Conservation (phyloP, 2,888 invertebrate species). For the Drosophila mimetica region DNA sequence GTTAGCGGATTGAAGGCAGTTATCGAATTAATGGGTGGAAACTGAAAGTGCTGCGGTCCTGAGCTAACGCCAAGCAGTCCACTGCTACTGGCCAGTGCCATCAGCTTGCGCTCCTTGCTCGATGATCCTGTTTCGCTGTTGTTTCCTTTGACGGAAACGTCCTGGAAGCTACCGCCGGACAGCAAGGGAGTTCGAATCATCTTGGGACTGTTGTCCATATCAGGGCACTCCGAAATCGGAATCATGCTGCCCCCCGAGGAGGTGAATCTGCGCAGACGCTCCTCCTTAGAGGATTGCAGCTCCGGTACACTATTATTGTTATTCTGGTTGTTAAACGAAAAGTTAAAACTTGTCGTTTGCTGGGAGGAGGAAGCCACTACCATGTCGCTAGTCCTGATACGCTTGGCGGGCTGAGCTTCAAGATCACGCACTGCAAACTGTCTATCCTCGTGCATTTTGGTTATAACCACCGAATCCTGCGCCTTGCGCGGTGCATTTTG, state of each 20-base stretch:
- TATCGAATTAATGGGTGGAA: slow-evolving; percentile 89
- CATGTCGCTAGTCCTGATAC: slow-evolving; percentile 54
- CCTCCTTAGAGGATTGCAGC: slow-evolving; percentile 79
- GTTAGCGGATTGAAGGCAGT: slow-evolving; percentile 90
- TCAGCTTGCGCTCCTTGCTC: slow-evolving; percentile 62
- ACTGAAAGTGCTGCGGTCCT: slow-evolving; percentile 86
- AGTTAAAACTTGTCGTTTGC: slow-evolving; percentile 51
- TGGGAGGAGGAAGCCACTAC: slow-evolving; percentile 1
- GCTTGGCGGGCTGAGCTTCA: slow-evolving; percentile 55
- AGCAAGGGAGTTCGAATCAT: slow-evolving; percentile 92
- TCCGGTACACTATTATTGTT: slow-evolving; percentile 40
- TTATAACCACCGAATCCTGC: slow-evolving; percentile 82
- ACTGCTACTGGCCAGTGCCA: slow-evolving; percentile 22
- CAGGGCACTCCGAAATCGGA: slow-evolving; percentile 87
- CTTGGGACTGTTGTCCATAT: slow-evolving; percentile 88
- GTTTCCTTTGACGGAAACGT: slow-evolving; percentile 77
- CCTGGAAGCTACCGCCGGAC: slow-evolving; percentile 92
- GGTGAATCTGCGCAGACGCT: slow-evolving; percentile 79
- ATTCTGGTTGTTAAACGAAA: slow-evolving; percentile 13
- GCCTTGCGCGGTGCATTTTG: slow-evolving; percentile 71
- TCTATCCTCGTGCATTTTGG: slow-evolving; percentile 84
- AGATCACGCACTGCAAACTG: slow-evolving; percentile 44
- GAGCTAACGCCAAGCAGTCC: slow-evolving; percentile 74
- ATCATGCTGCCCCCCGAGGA: slow-evolving; percentile 85
- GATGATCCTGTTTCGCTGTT: slow-evolving; percentile 50